Conservation (phyloP, 2,797 vertebrate genomes). For the Perodicticus potto region DNA sequence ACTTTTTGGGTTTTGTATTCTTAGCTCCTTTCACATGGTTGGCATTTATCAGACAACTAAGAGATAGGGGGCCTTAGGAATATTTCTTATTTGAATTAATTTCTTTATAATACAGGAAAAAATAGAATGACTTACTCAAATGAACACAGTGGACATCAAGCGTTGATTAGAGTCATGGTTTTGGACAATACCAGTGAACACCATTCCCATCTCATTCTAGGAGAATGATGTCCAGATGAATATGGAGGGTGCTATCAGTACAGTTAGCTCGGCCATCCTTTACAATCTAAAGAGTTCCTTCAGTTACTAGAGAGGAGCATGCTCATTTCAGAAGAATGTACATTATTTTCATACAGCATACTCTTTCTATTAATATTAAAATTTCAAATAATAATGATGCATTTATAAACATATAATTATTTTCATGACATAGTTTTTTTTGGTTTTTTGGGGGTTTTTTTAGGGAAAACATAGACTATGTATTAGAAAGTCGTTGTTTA, state of each 20-base stretch:
- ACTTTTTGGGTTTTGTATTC: not conserved
- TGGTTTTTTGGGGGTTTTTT: not conserved
- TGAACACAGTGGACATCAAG: not conserved
- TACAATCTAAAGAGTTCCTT: not conserved
- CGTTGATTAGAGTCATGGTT: not conserved
- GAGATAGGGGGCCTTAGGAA: not conserved
- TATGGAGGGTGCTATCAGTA: not conserved
- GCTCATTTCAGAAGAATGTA: not conserved
- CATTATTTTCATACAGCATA: not conserved
- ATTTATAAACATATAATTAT: not conserved
- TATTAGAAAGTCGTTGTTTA: constrained; percentile 14
- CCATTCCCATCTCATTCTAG: not conserved
- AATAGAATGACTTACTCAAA: not conserved
- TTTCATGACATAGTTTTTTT: not conserved
- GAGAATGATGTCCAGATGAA: not conserved
- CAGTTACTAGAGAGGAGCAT: not conserved
- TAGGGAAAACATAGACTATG: not conserved
- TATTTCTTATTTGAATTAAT: not conserved
- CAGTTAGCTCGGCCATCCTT: not conserved
- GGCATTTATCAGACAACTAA: not conserved
- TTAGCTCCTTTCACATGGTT: not conserved
- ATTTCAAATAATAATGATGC: not conserved
- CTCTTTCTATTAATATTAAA: constrained; percentile 32
- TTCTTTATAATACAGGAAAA: not conserved
- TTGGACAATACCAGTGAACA: not conserved